A percentile compares a stretch with the other conserved stretches of the same genome.
These are phyloP conservation scores for Cataglyphis livida DNA, from an alignment of 2,888 invertebrate genomes.

Conservation along the genomic window DNA sequence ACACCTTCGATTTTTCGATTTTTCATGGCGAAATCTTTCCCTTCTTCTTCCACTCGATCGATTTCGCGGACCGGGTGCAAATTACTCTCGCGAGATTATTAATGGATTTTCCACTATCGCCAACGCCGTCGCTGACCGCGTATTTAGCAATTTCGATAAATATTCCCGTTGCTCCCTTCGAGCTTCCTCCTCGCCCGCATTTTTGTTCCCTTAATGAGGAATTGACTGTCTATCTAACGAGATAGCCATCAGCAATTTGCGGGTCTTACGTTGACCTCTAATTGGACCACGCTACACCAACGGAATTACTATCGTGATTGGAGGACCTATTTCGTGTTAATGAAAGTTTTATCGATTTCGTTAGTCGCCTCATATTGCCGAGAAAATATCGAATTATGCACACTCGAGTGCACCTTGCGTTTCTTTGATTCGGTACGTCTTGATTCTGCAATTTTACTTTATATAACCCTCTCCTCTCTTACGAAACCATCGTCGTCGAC, in stretches of 20 bases:
- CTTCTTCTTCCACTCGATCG: conserved; percentile 37
- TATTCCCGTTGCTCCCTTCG: conserved; percentile 41
- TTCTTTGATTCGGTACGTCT: conserved; percentile 16
- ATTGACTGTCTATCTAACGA: conserved; percentile 55
- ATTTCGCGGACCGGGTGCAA: conserved; percentile 38
- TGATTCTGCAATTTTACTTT: conserved; percentile 35
- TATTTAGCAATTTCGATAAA: conserved; percentile 59
- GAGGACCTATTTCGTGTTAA: conserved; percentile 50
- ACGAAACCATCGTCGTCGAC: conserved; percentile 3
- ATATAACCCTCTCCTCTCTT: conserved; percentile 16
- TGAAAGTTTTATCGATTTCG: conserved; percentile 34
- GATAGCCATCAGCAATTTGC: conserved; percentile 47
- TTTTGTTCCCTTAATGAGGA: conserved; percentile 40
- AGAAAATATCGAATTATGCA: conserved; percentile 21
- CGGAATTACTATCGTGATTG: conserved; percentile 37
- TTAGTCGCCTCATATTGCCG: conserved; percentile 12
- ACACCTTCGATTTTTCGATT: conserved; percentile 26
- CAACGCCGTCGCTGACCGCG: neutral
- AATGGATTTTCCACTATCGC: conserved; percentile 49
- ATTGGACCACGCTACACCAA: conserved; percentile 57
- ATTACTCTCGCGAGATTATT: conserved; percentile 54
- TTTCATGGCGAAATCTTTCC: conserved; percentile 17
- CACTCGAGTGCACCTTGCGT: conserved; percentile 21
- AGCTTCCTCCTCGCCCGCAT: neutral
- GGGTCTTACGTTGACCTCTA: conserved; percentile 57